phyloP scores from a whole-genome alignment of 2,888 invertebrate genomes.

The Caenorhabditis sulstoni region DNA sequence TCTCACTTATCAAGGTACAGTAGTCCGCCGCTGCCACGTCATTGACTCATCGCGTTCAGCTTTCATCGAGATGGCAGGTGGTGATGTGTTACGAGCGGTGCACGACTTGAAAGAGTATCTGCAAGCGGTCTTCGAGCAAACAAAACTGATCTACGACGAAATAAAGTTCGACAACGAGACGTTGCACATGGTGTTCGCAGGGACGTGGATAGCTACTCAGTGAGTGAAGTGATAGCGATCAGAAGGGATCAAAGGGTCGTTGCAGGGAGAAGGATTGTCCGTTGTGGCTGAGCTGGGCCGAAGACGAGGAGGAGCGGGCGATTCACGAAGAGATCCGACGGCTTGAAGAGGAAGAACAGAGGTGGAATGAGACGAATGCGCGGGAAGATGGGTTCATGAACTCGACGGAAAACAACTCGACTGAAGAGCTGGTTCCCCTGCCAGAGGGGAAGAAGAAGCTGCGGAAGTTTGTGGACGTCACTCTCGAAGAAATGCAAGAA shows the following conservation, averaged over 20 bases:
- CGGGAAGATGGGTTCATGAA: constrained; percentile 19
- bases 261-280: constrained; percentile 64
- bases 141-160: constrained; percentile 44
- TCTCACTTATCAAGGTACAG: constrained; percentile 59
- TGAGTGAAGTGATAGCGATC: too few relatives aligned
- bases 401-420: constrained; percentile 34
- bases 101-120: constrained; percentile 68
- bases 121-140: constrained; percentile 71
- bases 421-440: constrained; percentile 20
- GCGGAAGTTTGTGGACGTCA: constrained; percentile 47
- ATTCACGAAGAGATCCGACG: constrained; percentile 31
- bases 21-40: background rate
- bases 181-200: constrained; percentile 47
- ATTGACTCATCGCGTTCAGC: constrained; percentile 7
- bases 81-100: constrained; percentile 57
- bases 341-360: constrained; percentile 28
- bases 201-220: constrained; percentile 49
- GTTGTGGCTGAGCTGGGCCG: constrained; percentile 53
- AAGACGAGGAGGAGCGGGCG: constrained; percentile 44
- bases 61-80: constrained; percentile 65
- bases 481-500: constrained; percentile 59
- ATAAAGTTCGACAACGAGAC: constrained; percentile 53
- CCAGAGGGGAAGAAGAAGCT: constrained; percentile 20
- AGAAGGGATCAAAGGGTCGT: too few relatives aligned
- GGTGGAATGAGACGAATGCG: constrained; percentile 5